Conservation (phyloP, 2,113 vertebrate species). For the Bufo gargarizans region DNA sequence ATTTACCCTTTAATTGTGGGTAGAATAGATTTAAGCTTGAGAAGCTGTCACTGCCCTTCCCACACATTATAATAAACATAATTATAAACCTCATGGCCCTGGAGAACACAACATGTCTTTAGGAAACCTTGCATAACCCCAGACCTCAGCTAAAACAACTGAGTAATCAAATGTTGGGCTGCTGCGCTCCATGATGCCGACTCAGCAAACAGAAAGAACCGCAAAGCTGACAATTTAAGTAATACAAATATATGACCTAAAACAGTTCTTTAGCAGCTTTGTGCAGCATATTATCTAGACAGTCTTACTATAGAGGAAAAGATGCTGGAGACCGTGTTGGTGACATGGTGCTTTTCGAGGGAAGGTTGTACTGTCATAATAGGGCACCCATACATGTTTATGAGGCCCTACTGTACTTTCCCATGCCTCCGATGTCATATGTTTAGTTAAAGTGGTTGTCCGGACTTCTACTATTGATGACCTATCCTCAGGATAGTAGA, state of each 20-base stretch:
- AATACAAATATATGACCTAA: constrained; percentile 3
- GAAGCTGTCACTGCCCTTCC: constrained; percentile 1
- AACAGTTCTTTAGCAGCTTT: neutral
- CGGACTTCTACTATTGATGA: no score
- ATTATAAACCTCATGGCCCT: neutral
- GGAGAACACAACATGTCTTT: neutral
- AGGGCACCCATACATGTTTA: no score
- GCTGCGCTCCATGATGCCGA: neutral
- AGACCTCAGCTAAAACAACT: neutral
- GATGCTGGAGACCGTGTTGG: neutral
- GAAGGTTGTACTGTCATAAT: no score
- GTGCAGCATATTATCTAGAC: neutral
- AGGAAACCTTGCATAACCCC: constrained; percentile 26
- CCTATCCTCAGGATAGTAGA: no score
- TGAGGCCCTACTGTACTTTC: neutral
- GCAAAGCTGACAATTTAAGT: constrained; percentile 6
- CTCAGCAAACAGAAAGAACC: constrained; percentile 14
- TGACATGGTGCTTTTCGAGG: no score
- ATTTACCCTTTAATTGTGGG: constrained; percentile 17
- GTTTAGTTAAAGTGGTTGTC: no score
- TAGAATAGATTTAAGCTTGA: neutral
- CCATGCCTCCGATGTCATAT: no score
- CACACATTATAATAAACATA: neutral
- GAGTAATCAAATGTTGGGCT: neutral
- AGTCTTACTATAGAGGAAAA: neutral